phyloP scores from a whole-genome alignment of 2,113 vertebrate species.

The Ochotona princeps region DNA sequence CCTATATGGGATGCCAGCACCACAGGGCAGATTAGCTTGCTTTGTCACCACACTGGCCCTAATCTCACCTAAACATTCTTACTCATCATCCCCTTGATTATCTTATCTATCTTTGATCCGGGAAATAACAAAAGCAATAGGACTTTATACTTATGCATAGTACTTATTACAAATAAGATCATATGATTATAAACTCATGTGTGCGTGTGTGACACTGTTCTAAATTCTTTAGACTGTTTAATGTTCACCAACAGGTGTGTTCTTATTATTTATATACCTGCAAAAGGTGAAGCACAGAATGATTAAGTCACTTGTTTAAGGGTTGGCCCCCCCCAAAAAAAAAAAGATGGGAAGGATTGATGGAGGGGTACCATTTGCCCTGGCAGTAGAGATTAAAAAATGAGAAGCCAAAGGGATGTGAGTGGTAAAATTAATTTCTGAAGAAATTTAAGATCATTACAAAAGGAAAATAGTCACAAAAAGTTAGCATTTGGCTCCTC shows the following conservation, averaged over 20 bases:
- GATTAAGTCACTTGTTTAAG: background rate
- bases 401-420: background rate
- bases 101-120: conserved; percentile 26
- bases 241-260: background rate
- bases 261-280: background rate
- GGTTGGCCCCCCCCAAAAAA: background rate
- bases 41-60: too few species aligned
- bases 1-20: too few species aligned
- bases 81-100: background rate
- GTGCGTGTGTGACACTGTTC: background rate
- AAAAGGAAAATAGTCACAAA: background rate
- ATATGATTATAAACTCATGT: too few species aligned
- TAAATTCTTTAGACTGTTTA: background rate
- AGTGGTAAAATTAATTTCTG: conserved; percentile 17
- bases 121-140: background rate
- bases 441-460: background rate
- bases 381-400: background rate
- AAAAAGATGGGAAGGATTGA: background rate
- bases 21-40: too few species aligned
- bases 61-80: too few species aligned
- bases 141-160: background rate
- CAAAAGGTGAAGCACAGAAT: background rate
- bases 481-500: background rate
- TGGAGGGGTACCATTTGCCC: background rate
- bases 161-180: background rate